Base-by-base conservation (phyloP, 2,888 invertebrate species). In the Drosophila mulleri region DNA sequence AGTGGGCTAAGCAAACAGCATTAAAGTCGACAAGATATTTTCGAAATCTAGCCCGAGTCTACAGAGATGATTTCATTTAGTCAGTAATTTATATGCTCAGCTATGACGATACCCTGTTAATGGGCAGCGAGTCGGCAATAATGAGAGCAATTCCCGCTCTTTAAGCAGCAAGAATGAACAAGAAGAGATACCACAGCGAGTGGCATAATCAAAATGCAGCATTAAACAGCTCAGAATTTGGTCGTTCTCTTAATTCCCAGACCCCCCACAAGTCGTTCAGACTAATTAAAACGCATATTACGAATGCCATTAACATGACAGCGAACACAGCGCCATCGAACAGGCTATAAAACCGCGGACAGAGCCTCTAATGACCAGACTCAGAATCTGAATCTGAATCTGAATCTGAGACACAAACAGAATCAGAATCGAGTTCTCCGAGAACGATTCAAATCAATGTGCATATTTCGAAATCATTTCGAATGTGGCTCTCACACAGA, bases 271-370 rank as follows among this genome's bases (percentile, higher is more conserved):
- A 80, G 50, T 83, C 67, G 83, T 68, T 65, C 72, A 77, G 83
- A 85, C 87, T 87, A 87, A 87, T 87, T 87, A 87, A 87, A 87
- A 87, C 75, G 74, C 87, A 83, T 88, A 87, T 87, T 89, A 89
- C 90, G 86, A 83, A 82, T 81, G 88, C 83, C 83, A 86, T 86
- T 89, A 86, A 89, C 89, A 86, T 86, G 86, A 86, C 86, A 86
- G 86, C 86, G 80, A 88, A 80, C 84, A 85, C 85, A 85, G 84
- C 89, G 84, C 83, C 89, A 89, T 67, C 56, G 72, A 67, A 72
- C 84, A 71, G 85, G 76, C 79, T 47, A 87, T 73, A 84, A 85
- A 82, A 84, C 60, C 35, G 63, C 57, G 41, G 35, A 61, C 72
- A 64, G 64, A 78, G 61, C 48, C 60, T 57, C 60, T 57, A 71